Evolutionary conservation across 2,888 invertebrate genomes (phyloP), one percentile per base, ranked within the genome.

Genomic region (Tridacna crocea): DNA sequence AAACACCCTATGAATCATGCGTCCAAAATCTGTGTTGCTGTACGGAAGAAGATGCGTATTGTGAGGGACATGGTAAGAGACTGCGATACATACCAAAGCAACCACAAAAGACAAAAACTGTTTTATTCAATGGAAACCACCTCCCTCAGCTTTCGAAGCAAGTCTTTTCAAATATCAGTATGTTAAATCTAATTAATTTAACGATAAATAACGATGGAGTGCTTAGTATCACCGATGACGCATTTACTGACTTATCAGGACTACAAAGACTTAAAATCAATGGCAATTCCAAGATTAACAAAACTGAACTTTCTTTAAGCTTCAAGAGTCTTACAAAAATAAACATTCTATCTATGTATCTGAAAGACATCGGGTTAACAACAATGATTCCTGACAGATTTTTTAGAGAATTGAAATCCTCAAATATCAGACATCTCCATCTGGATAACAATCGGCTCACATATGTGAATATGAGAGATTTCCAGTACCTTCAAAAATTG

Each of bases 11-110:
- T 36, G 36, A 36, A 36, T 26, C 63, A 26, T 63, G 63, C 27
- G 63, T 63, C 15, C 27, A 63, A 13, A 27, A 63, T 19, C 15
- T 26, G 24, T 63, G 63, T 27, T 63, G 63, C 63, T 63, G 63
- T 63, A 26, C 15, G 4, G 26, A 26, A 12, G 8, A 27, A 12
- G 26, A 63, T 12, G 63, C 63, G 24, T 26, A 27, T 0, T 63
- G 63, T 63, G 63, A 63, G 24, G 63, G 63, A 63, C 24, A 63
- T 63, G 27, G 24, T 2, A 11, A 26, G 13, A 63, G 19, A 63
- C 63, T 63, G 15, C 0, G 26, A 26, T 63, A 63, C 27, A 63
- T 63, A 63, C 63, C 63, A 26, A 19, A 27, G 8, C 27, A 26
- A 12, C 27, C 63, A 15, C 0, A 1, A 11, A 6, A 27, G 12